Conservation (phyloP, 2,888 invertebrate species). For the Mythimna loreyi region DNA sequence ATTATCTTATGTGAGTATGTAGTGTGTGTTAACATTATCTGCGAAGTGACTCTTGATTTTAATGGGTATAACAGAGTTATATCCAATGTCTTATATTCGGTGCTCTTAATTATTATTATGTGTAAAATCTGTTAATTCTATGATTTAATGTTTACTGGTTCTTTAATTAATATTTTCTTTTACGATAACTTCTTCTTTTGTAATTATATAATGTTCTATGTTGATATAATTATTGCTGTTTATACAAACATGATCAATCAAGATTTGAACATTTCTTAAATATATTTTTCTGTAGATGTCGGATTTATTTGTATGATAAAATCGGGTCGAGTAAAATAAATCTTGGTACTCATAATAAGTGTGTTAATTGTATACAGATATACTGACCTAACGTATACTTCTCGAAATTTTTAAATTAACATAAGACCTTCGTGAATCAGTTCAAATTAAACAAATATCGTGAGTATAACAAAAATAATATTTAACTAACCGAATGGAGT, state of each 20-base stretch:
- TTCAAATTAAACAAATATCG: conserved; percentile 28
- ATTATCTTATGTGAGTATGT: conserved; percentile 14
- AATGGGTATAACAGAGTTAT: conserved; percentile 4
- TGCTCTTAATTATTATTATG: not conserved
- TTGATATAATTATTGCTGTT: not conserved
- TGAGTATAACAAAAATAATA: conserved; percentile 12
- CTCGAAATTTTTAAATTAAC: conserved; percentile 41
- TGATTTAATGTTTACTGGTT: not conserved
- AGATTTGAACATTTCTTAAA: too few relatives aligned
- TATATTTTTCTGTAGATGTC: too few relatives aligned
- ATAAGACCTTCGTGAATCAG: conserved; percentile 34
- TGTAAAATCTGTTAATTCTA: not conserved
- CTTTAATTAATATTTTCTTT: not conserved
- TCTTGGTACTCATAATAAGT: not conserved
- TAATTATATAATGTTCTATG: not conserved
- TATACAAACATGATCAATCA: too few relatives aligned
- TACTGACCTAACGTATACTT: not conserved
- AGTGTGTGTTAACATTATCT: not conserved
- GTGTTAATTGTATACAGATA: conserved; percentile 34
- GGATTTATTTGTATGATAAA: not conserved
- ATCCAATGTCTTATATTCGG: not conserved
- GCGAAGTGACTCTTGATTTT: not conserved
- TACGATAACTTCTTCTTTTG: not conserved
- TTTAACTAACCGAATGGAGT: not conserved
- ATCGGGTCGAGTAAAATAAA: conserved; percentile 24